Base-by-base conservation (phyloP, 2,113 vertebrate genomes). In the Progne subis region DNA sequence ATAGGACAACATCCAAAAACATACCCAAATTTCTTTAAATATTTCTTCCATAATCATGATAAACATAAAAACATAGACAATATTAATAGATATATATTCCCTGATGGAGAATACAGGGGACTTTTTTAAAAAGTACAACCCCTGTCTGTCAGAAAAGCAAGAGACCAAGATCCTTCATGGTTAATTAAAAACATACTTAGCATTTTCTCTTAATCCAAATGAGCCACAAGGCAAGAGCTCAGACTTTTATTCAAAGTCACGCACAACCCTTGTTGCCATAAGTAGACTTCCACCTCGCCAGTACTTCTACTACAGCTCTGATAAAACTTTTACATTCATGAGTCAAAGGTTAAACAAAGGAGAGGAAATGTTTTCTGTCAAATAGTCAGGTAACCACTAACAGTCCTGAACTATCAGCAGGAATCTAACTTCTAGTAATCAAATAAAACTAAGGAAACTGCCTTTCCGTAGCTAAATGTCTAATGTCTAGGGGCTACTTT, bases 271-370 rank as follows among this genome's bases (percentile, higher is more conserved):
- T 96, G 94, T 86, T 94, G 95, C 92, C 78, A 0, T 95, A 97
- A 97, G 97, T 98, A 97, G 95, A 96, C 96, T 96, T 98, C 97
- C 98, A 98, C 97, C 97, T 98, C 98, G 97, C 97, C 80, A 75
- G 97, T 88, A 95, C 97, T 98, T 97, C 98, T 80, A 97, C 97
- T 93, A 95, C 61, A 98, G 96, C 97, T 98, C 98, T 98, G 98
- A 98, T 98, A 98, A 98, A 98, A 98, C 93, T 97, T 98, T 98
- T 98, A 98, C 98, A 98, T 98, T 95, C 97, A 88, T n/a, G 65
- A 98, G 98, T 98, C 98, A 98, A 97, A 98, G 98, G 98, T 99
- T 99, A 99, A 99, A 98, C 97, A 98, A 98, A 97, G 98, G 97
- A 97, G 97, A 98, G 98, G 98, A 99, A 99, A 98, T 98, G 98